Percentiles rank a stretch among this genome's conserved stretches.
Conservation (phyloP, 2,888 invertebrate genomes). For the Drosophila ezoana region DNA sequence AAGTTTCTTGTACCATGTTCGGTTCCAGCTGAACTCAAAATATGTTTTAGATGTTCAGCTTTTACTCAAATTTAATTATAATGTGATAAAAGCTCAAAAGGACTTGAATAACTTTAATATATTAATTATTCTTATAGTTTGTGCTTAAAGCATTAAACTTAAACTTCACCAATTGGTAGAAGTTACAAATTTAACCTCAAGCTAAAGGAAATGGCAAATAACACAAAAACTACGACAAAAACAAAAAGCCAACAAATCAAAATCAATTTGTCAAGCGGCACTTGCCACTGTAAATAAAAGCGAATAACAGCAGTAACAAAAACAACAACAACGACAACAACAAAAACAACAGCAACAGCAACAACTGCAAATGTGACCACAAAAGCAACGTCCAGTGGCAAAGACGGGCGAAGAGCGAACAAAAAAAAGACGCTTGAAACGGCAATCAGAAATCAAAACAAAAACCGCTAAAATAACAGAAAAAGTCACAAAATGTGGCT, state of each 20-base stretch:
- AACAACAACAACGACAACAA: constrained; percentile 28
- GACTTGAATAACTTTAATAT: too few species aligned
- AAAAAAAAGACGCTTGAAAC: constrained; percentile 60
- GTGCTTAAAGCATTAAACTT: not conserved
- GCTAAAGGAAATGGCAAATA: constrained; percentile 12
- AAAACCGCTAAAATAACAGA: constrained; percentile 79
- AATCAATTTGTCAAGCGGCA: constrained; percentile 78
- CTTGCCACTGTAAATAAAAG: constrained; percentile 76
- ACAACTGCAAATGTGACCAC: constrained; percentile 25
- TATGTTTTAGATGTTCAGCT: too few species aligned
- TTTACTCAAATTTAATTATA: too few species aligned
- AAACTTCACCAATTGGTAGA: not conserved
- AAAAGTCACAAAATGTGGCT: constrained; percentile 69
- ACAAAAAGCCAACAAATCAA: constrained; percentile 61
- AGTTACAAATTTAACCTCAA: not conserved
- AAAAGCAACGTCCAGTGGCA: constrained; percentile 19
- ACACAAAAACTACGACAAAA: constrained; percentile 10
- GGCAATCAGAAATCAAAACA: constrained; percentile 80
- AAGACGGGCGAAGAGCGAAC: constrained; percentile 11
- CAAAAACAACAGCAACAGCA: constrained; percentile 10
- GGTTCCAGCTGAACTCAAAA: too few species aligned
- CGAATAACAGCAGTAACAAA: constrained; percentile 46
- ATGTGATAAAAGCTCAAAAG: too few species aligned
- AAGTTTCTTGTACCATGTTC: too few species aligned
- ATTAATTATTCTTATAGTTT: not conserved